Evolutionary conservation across 1,140 invertebrate genomes (phyloP), one percentile per base, ranked within the genome.

Genomic region (Potamilus streckersoni): DNA sequence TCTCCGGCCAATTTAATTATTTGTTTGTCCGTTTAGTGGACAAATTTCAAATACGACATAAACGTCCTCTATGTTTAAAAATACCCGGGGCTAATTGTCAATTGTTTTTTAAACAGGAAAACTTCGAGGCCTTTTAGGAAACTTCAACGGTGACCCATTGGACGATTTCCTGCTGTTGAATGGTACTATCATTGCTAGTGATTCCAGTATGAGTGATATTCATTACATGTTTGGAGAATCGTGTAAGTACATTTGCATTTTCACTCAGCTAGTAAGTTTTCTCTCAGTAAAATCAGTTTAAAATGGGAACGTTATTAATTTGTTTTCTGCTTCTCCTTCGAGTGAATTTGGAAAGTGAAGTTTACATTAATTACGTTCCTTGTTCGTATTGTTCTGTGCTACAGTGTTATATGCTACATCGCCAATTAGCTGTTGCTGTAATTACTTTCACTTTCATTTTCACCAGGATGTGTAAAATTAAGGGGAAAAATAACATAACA

Each of bases 111-210:
- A 56, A 79, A 8, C 71, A 88, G 86, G 83, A 57, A 72, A 82
- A 13, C 57, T 96, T 2, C 93, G 93, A 89, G 96, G 96, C 64
- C 89, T 98, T 15, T 97, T 96, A 87, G 96, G 96, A 1, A 96
- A 98, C 88, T 97, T 94, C 86, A 96, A 98, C 87, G 93, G 93
- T 55, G 93, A 97, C 83, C 63, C 71, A 17, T 69, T 38, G 13
- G 86, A 90, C 74, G 88, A 89, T 64, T 96, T 97, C 90, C 93
- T 94, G 85, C 94, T 94, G 11, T 95, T 95, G 1, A 92, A 94
- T 23, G 92, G 91, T 38, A 74, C 27, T 8, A 8, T 76, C 0
- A 23, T 87, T 13, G n/a, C 73, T n/a, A n/a, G 71, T 17, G 58
- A 74, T 19, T 64, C 81, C 31, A 76, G 70, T 55, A 83, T 86